These are phyloP conservation scores for Drosophila kikkawai DNA, from an alignment of 1,140 invertebrate genomes.

Conservation along the genomic window DNA sequence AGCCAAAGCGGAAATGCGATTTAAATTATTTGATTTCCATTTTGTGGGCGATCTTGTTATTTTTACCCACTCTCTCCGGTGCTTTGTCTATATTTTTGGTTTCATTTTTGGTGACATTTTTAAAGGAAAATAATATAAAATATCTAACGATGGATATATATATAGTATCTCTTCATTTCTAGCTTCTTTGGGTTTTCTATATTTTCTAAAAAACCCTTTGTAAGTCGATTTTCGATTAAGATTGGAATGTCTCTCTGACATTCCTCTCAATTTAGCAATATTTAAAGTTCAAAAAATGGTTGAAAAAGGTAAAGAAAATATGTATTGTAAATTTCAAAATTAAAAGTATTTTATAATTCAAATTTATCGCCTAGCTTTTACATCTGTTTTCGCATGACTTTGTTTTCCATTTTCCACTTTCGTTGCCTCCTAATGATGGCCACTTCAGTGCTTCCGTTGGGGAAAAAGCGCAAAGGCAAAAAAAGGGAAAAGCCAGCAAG, in stretches of 20 bases:
- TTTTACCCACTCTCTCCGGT: background rate
- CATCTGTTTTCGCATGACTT: conserved; percentile 17
- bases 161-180: too few species aligned
- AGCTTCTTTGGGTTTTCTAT: background rate
- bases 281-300: background rate
- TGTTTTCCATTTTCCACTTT: conserved; percentile 24
- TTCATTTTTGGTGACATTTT: background rate
- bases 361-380: background rate
- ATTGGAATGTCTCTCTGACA: background rate
- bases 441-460: conserved; percentile 71
- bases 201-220: background rate
- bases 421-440: conserved; percentile 72
- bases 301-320: too few species aligned
- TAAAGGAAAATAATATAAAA: background rate
- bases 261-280: background rate
- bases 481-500: conserved; percentile 30
- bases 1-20: conserved; percentile 80
- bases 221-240: background rate
- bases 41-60: conserved; percentile 37
- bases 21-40: conserved; percentile 83
- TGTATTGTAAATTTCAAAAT: background rate
- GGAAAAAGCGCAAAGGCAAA: conserved; percentile 29
- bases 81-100: conserved; percentile 2
- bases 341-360: background rate
- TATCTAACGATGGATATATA: background rate